phyloP scores from a whole-genome alignment of 2,888 invertebrate species.

The Cabera pusaria region DNA sequence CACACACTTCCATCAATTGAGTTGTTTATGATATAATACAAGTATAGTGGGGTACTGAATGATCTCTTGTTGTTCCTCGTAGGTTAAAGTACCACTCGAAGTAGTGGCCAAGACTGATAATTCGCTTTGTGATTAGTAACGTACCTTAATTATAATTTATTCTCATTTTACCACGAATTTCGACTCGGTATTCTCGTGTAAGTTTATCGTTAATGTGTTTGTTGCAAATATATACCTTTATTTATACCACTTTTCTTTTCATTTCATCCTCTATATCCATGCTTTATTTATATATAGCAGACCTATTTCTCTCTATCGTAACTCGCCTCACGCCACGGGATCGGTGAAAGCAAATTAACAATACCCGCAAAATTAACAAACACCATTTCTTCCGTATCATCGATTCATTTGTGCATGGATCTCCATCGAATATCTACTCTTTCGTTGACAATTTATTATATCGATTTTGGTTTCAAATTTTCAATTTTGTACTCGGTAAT shows the following conservation, averaged over 20 bases:
- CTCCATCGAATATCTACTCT: conserved; percentile 66
- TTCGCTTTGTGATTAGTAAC: conserved; percentile 59
- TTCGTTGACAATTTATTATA: conserved; percentile 52
- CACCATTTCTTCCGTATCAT: conserved; percentile 82
- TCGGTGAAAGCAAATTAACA: conserved; percentile 74
- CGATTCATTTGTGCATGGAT: conserved; percentile 81
- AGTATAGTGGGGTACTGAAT: conserved; percentile 37
- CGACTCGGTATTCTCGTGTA: conserved; percentile 57
- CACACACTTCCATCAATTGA: too few relatives aligned
- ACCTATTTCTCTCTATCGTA: conserved; percentile 66
- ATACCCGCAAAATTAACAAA: conserved; percentile 66
- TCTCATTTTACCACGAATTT: conserved; percentile 49
- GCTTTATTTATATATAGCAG: conserved; percentile 75
- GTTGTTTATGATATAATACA: conserved; percentile 36
- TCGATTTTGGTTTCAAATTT: conserved; percentile 54
- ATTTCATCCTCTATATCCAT: conserved; percentile 80
- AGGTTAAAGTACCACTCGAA: conserved; percentile 40
- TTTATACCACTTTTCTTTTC: conserved; percentile 80
- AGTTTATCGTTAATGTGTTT: conserved; percentile 79
- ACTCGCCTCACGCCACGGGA: conserved; percentile 65
- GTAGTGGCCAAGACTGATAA: conserved; percentile 63
- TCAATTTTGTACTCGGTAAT: conserved; percentile 61
- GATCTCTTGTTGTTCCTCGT: conserved; percentile 75
- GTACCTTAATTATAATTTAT: conserved; percentile 64
- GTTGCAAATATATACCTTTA: conserved; percentile 83